A percentile compares a stretch with the other conserved stretches of the same genome.
phyloP scores from a whole-genome alignment of 2,113 vertebrate species.

The Stigmatopora argus region DNA sequence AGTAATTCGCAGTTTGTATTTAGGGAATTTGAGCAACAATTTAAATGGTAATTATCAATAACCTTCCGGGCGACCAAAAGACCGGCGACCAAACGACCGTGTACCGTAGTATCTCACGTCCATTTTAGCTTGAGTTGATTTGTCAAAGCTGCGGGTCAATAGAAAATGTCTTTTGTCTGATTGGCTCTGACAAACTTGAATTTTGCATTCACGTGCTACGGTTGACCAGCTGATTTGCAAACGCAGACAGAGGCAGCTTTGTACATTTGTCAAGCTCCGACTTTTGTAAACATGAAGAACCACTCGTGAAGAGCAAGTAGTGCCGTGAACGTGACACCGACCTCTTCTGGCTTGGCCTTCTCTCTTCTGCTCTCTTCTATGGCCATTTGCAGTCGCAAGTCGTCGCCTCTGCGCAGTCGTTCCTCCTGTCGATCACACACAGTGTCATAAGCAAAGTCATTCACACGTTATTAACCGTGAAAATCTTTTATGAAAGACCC shows the following conservation, averaged over 20 bases:
- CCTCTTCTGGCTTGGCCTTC: constrained; percentile 79
- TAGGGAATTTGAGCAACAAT: too few species aligned
- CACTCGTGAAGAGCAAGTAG: neutral
- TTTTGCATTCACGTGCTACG: too few species aligned
- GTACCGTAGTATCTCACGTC: too few species aligned
- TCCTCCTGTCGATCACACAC: constrained; percentile 76
- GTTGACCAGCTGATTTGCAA: neutral
- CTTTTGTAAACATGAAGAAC: neutral
- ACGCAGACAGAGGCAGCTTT: neutral
- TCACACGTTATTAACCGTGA: neutral
- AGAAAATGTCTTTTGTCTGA: too few species aligned
- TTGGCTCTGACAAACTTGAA: too few species aligned
- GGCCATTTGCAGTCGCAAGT: constrained; percentile 89
- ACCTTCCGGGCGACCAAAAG: too few species aligned
- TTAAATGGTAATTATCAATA: too few species aligned
- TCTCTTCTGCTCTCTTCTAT: constrained; percentile 87
- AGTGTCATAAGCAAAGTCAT: constrained; percentile 2
- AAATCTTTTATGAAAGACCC: neutral
- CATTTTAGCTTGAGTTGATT: too few species aligned
- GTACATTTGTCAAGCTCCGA: neutral
- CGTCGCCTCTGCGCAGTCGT: constrained; percentile 82
- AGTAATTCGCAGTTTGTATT: too few species aligned
- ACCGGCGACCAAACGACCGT: too few species aligned
- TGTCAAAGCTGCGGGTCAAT: too few species aligned
- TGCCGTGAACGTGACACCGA: neutral